Conservation (phyloP, 2,888 invertebrate species). For the Ormyrus nitidulus region DNA sequence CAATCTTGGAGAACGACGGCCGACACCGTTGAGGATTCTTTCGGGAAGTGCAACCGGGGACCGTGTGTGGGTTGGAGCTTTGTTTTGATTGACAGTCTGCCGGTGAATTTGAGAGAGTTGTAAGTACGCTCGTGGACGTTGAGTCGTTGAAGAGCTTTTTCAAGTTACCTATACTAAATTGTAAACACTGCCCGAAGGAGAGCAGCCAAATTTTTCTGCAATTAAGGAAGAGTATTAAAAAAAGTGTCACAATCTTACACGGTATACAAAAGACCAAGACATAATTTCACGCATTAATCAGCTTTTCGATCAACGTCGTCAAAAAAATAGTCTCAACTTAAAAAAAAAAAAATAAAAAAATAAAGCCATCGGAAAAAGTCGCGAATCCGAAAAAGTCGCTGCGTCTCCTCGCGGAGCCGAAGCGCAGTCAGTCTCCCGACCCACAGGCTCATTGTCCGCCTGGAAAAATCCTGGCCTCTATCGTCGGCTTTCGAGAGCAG, state of each 20-base stretch:
- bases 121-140: background rate
- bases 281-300: too few relatives aligned
- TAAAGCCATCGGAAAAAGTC: background rate
- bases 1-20: background rate
- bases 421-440: background rate
- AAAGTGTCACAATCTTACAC: too few relatives aligned
- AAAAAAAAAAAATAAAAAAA: background rate
- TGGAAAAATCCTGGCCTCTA: slow-evolving; percentile 19
- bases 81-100: background rate
- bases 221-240: too few relatives aligned
- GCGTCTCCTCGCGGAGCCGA: background rate
- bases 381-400: background rate
- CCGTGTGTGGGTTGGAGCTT: background rate
- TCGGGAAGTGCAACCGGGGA: background rate
- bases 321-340: too few relatives aligned
- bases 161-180: too few relatives aligned
- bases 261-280: too few relatives aligned
- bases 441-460: background rate
- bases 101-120: background rate
- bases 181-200: too few relatives aligned
- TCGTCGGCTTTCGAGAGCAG: slow-evolving; percentile 45
- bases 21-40: background rate
- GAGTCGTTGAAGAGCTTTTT: too few relatives aligned
- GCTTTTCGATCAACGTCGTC: too few relatives aligned
- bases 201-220: too few relatives aligned